Conservation (phyloP, 2,113 vertebrate species). For the Dissostichus mawsoni region DNA sequence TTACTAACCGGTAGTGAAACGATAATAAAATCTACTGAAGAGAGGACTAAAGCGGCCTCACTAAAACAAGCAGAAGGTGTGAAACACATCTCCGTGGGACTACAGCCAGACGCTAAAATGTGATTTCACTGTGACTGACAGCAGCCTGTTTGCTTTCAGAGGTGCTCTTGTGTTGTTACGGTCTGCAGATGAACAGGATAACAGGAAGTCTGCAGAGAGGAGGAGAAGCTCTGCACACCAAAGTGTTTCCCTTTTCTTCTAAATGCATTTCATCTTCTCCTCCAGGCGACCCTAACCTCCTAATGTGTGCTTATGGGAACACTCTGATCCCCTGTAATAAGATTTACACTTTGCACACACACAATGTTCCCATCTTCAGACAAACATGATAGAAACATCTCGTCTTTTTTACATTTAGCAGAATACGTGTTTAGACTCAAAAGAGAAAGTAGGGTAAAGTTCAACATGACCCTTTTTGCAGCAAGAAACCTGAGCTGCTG, state of each 20-base stretch:
- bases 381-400: too few relatives aligned
- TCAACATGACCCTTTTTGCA: too few relatives aligned
- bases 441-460: too few relatives aligned
- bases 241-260: not conserved
- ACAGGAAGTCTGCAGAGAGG: not conserved
- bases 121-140: not conserved
- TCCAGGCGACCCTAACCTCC: slow-evolving; percentile 9
- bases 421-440: too few relatives aligned
- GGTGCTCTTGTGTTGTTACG: not conserved
- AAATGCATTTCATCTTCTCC: slow-evolving; percentile 15
- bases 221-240: not conserved
- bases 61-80: not conserved
- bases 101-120: not conserved
- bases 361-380: not conserved
- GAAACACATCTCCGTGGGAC: not conserved
- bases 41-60: not conserved
- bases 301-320: slow-evolving; percentile 28
- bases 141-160: slow-evolving; percentile 12
- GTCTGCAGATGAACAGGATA: not conserved
- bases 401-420: too few relatives aligned
- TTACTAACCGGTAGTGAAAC: slow-evolving; percentile 11
- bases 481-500: too few relatives aligned
- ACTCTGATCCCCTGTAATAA: not conserved
- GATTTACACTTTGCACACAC: slow-evolving; percentile 1
- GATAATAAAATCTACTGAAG: not conserved